These are phyloP conservation scores for Rhyzopertha dominica DNA, from an alignment of 1,140 invertebrate genomes.

Conservation along the genomic window DNA sequence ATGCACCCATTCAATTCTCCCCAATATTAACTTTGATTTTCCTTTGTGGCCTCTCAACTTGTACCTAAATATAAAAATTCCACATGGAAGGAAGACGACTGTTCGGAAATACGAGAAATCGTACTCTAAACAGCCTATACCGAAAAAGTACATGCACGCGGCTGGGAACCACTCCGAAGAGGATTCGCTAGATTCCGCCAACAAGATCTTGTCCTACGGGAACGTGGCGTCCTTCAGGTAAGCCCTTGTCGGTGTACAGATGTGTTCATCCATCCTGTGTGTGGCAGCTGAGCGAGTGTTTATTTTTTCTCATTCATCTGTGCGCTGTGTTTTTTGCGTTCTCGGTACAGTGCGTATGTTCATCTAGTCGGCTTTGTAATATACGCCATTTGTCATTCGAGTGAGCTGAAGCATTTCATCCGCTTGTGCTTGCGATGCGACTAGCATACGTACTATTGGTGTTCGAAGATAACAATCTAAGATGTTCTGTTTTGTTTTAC, in stretches of 20 bases:
- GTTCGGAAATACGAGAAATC: constrained; percentile 81
- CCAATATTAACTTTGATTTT: constrained; percentile 38
- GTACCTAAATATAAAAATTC: constrained; percentile 25
- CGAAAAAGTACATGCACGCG: constrained; percentile 64
- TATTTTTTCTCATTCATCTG: too few species aligned
- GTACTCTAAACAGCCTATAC: constrained; percentile 75
- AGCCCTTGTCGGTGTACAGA: constrained; percentile 32
- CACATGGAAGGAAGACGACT: constrained; percentile 75
- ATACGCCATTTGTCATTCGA: too few species aligned
- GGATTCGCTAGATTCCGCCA: constrained; percentile 67
- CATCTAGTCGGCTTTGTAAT: too few species aligned
- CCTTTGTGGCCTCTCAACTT: constrained; percentile 30
- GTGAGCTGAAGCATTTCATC: not conserved
- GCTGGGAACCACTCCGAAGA: constrained; percentile 66
- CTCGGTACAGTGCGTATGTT: too few species aligned
- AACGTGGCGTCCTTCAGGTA: constrained; percentile 78
- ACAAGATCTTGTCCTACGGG: constrained; percentile 68
- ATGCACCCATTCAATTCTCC: not conserved
- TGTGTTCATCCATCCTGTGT: too few species aligned
- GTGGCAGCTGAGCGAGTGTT: too few species aligned
- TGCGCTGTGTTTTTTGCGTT: too few species aligned
- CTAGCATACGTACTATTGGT: not conserved
- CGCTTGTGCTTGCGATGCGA: not conserved
- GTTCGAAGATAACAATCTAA: not conserved
- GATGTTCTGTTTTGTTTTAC: too few species aligned